Evolutionary conservation across 2,888 invertebrate genomes (phyloP).

Genomic region (Coronaproctus castanopsis): DNA sequence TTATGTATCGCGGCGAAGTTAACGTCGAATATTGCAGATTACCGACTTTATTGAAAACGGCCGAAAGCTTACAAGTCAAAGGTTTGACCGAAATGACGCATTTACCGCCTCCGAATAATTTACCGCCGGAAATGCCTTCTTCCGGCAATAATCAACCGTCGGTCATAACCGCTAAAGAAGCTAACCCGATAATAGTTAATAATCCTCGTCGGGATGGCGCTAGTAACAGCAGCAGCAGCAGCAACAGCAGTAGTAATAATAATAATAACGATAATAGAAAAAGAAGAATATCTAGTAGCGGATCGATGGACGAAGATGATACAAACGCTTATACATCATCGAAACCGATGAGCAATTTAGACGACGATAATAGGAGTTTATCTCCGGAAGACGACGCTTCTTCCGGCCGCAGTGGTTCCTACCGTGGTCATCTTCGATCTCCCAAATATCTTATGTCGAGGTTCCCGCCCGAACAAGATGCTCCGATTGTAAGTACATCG

Average conservation of each 20-base stretch:
- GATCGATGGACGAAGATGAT: too few species aligned
- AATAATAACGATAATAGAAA: constrained; percentile 13
- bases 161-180: constrained; percentile 13
- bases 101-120: constrained; percentile 27
- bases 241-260: constrained; percentile 16
- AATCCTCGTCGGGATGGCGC: constrained; percentile 25
- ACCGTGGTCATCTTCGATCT: constrained; percentile 17
- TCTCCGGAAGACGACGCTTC: constrained; percentile 19
- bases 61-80: constrained; percentile 80
- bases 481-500: constrained; percentile 57
- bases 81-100: constrained; percentile 84
- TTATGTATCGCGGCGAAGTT: constrained; percentile 91
- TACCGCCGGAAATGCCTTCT: constrained; percentile 22
- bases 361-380: too few species aligned
- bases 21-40: constrained; percentile 86
- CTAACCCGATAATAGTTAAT: constrained; percentile 19
- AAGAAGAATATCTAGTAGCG: too few species aligned
- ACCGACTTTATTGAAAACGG: constrained; percentile 73
- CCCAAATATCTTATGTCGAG: constrained; percentile 37
- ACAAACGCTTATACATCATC: too few species aligned
- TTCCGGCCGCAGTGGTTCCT: constrained; percentile 32
- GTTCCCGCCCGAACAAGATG: constrained; percentile 68
- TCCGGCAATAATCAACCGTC: background rate
- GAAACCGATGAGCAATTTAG: too few species aligned
- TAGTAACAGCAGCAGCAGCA: constrained; percentile 26